Evolutionary conservation across 2,888 invertebrate genomes (phyloP).

Genomic region (Scrobipalpa costella): DNA sequence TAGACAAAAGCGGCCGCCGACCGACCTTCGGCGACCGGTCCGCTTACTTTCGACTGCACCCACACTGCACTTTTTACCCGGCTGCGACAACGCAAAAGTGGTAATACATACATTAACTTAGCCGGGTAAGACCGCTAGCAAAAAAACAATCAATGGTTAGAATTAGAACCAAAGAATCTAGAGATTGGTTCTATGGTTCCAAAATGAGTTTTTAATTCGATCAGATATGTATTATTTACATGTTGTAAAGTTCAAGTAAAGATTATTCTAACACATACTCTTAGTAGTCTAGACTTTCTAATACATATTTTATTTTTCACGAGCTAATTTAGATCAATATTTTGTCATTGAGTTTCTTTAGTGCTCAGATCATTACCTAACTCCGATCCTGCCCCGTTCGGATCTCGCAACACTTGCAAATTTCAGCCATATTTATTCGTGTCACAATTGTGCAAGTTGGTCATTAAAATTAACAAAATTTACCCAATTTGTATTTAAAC

Average conservation of each 20-base stretch:
- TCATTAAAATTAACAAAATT: conserved; percentile 8
- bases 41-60: conserved; percentile 66
- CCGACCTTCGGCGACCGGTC: conserved; percentile 78
- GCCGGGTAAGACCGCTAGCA: too few relatives aligned
- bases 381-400: background rate
- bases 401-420: conserved; percentile 14
- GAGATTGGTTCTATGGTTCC: too few relatives aligned
- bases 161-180: too few relatives aligned
- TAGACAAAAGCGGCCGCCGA: conserved; percentile 71
- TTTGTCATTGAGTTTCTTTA: background rate
- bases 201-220: too few relatives aligned
- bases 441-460: conserved; percentile 6
- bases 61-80: conserved; percentile 24
- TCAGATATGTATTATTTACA: too few relatives aligned
- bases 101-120: too few relatives aligned
- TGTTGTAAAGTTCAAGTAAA: too few relatives aligned
- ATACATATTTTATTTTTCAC: too few relatives aligned
- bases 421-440: conserved; percentile 15
- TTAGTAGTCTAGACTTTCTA: too few relatives aligned
- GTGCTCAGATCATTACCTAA: background rate
- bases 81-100: background rate
- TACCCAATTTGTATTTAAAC: background rate
- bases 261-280: too few relatives aligned
- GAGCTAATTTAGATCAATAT: too few relatives aligned
- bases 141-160: too few relatives aligned